phyloP scores from a whole-genome alignment of 2,797 vertebrate genomes.

The Limnodromus scolopaceus region DNA sequence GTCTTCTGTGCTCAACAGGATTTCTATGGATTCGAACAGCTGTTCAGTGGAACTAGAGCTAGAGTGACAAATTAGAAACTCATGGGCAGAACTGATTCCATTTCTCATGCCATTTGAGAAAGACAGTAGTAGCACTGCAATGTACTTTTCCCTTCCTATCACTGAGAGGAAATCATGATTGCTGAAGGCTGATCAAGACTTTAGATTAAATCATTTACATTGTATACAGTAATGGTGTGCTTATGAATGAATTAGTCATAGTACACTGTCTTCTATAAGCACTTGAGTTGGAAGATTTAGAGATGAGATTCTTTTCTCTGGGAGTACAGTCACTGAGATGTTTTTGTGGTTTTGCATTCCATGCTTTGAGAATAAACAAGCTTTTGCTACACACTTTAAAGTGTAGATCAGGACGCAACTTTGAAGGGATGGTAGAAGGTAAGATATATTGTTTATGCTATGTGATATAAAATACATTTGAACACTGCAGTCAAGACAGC shows the following conservation, averaged over 20 bases:
- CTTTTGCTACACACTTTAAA: neutral
- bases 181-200: neutral
- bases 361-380: neutral
- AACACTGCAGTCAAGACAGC: neutral
- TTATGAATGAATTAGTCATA: neutral
- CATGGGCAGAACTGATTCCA: conserved; percentile 10
- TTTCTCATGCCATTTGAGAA: conserved; percentile 22
- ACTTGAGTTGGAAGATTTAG: neutral
- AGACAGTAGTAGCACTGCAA: neutral
- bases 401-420: neutral
- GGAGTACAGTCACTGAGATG: neutral
- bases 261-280: neutral
- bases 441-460: neutral
- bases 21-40: conserved; percentile 28
- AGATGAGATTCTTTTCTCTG: neutral
- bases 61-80: conserved; percentile 51
- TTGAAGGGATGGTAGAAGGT: neutral
- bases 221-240: neutral
- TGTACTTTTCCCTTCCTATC: neutral
- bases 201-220: neutral
- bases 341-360: neutral
- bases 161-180: neutral
- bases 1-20: neutral
- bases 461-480: neutral
- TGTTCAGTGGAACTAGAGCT: conserved; percentile 27